Evolutionary conservation across 2,113 vertebrate genomes (phyloP).

Genomic region (Microtus ochrogaster): DNA sequence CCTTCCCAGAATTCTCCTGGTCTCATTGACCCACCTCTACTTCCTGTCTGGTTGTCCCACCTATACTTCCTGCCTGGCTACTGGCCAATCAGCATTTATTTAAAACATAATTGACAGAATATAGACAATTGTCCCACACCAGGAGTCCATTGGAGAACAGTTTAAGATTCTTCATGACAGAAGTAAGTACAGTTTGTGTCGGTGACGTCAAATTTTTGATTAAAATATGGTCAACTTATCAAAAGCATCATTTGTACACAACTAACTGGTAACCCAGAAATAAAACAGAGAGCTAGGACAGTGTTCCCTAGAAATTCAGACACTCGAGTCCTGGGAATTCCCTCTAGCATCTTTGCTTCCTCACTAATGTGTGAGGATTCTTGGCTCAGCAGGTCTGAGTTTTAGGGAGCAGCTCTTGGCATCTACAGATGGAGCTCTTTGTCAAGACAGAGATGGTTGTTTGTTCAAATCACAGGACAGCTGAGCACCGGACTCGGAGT

Average conservation of each 20-base stretch:
- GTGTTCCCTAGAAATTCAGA: background rate
- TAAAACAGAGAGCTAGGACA: background rate
- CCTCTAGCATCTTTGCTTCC: background rate
- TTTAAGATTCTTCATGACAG: background rate
- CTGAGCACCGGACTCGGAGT: background rate
- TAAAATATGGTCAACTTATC: conserved; percentile 18
- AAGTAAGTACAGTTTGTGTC: background rate
- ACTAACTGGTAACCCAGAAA: background rate
- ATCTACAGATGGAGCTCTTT: background rate
- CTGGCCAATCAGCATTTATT: no score
- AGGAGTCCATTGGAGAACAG: background rate
- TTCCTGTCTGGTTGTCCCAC: no score
- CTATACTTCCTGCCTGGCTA: no score
- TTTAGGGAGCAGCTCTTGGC: background rate
- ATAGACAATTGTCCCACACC: no score
- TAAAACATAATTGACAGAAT: no score
- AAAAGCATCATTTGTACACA: conserved; percentile 23
- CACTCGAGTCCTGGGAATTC: background rate
- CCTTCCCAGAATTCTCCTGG: no score
- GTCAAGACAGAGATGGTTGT: background rate
- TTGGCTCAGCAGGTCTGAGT: background rate
- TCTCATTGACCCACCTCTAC: no score
- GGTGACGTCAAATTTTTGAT: background rate
- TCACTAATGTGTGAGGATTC: background rate
- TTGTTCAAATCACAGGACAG: background rate